These are phyloP conservation scores for Megamerina dolium DNA, from an alignment of 2,888 invertebrate genomes.

Conservation along the genomic window DNA sequence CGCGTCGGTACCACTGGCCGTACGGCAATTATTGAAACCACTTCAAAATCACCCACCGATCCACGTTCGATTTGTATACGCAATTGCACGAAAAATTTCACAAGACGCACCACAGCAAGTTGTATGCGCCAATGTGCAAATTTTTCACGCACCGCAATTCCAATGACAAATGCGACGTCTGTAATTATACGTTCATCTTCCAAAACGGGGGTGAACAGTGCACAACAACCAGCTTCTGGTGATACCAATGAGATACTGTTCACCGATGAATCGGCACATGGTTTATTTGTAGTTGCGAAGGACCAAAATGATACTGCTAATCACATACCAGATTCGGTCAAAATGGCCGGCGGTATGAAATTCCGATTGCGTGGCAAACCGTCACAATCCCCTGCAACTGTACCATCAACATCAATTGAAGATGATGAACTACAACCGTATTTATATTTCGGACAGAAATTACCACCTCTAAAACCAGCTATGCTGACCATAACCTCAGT, in stretches of 20 bases:
- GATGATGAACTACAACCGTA: constrained; percentile 61
- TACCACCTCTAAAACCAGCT: constrained; percentile 48
- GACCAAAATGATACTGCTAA: constrained; percentile 45
- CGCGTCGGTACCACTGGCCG: constrained; percentile 39
- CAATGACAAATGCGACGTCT: constrained; percentile 6
- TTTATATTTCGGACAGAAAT: constrained; percentile 64
- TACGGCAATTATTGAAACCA: constrained; percentile 35
- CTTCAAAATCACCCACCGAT: constrained; percentile 43
- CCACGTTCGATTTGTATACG: constrained; percentile 43
- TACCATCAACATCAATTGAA: constrained; percentile 25
- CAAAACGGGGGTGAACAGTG: constrained; percentile 18
- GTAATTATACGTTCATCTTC: constrained; percentile 20
- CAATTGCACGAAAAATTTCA: constrained; percentile 49
- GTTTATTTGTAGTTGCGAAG: constrained; percentile 46
- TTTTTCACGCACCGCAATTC: constrained; percentile 31
- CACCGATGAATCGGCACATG: constrained; percentile 49
- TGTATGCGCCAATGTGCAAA: constrained; percentile 47
- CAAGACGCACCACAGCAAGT: constrained; percentile 46
- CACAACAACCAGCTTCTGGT: constrained; percentile 30
- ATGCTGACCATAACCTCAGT: constrained; percentile 48
- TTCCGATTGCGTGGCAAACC: constrained; percentile 30
- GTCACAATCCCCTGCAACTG: constrained; percentile 10
- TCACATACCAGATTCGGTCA: constrained; percentile 38
- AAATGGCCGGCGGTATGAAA: constrained; percentile 24
- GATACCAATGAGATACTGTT: constrained; percentile 48